Percentiles rank a stretch among this genome's conserved stretches.
These are phyloP conservation scores for Ophonus ardosiacus DNA, from an alignment of 2,888 invertebrate genomes.

Conservation along the genomic window DNA sequence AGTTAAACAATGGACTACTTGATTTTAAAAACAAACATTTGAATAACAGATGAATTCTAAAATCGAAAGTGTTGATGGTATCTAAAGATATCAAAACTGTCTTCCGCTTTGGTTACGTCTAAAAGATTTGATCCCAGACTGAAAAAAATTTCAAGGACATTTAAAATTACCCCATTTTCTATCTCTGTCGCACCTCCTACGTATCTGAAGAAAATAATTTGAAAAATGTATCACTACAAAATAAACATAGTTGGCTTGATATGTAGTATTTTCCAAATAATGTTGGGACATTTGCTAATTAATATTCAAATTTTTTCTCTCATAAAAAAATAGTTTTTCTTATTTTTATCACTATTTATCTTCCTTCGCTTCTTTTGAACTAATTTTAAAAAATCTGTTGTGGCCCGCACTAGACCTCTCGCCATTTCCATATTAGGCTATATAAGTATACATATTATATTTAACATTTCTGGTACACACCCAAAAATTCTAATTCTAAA, in stretches of 20 bases:
- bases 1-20: constrained; percentile 34
- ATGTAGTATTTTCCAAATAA: no score
- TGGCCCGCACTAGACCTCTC: no score
- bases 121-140: constrained; percentile 62
- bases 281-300: no score
- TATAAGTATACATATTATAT: no score
- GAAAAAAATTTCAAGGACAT: constrained; percentile 65
- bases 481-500: no score
- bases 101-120: constrained; percentile 64
- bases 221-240: constrained; percentile 37
- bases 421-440: no score
- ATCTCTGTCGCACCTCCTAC: constrained; percentile 61
- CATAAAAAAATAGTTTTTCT: no score
- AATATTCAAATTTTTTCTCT: no score
- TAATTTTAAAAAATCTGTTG: no score
- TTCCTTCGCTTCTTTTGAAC: no score
- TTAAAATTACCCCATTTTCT: constrained; percentile 66
- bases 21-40: constrained; percentile 63
- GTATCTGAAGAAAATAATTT: constrained; percentile 42
- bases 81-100: constrained; percentile 66
- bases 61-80: constrained; percentile 60
- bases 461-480: no score
- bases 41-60: constrained; percentile 61
- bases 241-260: background rate
- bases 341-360: no score